Percentiles rank a stretch among this genome's conserved stretches.
These are phyloP conservation scores for Bilobella aurantiaca DNA, from an alignment of 1,140 invertebrate species.

Conservation along the genomic window DNA sequence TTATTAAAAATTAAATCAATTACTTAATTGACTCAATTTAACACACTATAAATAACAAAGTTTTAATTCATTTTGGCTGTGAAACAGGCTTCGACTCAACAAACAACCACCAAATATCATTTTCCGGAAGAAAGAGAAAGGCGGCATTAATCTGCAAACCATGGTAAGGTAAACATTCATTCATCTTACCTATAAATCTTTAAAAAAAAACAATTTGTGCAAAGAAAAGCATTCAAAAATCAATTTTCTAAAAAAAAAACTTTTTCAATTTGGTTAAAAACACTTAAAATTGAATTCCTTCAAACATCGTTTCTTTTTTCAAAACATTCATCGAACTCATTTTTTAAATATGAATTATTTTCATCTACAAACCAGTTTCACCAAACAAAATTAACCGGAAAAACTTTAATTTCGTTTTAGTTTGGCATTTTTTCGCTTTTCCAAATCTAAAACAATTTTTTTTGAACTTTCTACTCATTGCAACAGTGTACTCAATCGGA, in stretches of 20 bases:
- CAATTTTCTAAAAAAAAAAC: too few relatives aligned
- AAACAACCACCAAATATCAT: constrained; percentile 95
- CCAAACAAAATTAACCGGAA: too few relatives aligned
- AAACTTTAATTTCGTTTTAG: too few relatives aligned
- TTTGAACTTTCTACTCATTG: constrained; percentile 12
- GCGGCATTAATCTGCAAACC: constrained; percentile 81
- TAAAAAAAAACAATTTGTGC: too few relatives aligned
- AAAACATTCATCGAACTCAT: too few relatives aligned
- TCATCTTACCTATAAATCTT: background rate
- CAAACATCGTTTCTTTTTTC: too few relatives aligned
- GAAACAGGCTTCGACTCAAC: constrained; percentile 67
- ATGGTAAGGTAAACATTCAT: constrained; percentile 51
- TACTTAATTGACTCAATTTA: background rate
- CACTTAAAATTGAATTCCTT: too few relatives aligned
- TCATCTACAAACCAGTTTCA: too few relatives aligned
- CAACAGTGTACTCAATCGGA: constrained; percentile 85
- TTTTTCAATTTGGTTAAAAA: too few relatives aligned
- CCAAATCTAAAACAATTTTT: background rate
- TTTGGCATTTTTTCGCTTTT: background rate
- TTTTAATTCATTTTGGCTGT: background rate
- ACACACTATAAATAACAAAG: background rate
- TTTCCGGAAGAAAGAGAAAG: constrained; percentile 96
- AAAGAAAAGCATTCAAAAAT: too few relatives aligned
- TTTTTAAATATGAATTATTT: too few relatives aligned
- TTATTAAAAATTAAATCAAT: too few relatives aligned